A percentile compares a stretch with the other conserved stretches of the same genome.
Evolutionary conservation across 1,140 invertebrate species (phyloP).

Genomic region (Camponotus floridanus): DNA sequence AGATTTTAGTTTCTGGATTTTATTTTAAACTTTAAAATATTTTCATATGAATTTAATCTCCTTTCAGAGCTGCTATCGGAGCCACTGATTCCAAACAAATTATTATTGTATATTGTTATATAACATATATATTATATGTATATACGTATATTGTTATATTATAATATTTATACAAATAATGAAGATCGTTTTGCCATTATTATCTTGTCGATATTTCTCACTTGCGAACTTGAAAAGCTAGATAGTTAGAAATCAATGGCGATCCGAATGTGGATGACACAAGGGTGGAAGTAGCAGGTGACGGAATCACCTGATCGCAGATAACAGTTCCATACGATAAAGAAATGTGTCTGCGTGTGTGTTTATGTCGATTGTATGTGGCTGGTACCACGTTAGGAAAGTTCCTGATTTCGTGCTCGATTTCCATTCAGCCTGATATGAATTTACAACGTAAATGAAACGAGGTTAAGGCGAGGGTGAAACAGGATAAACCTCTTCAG

Average conservation of each 20-base stretch:
- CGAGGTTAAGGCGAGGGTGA: slow-evolving; percentile 71
- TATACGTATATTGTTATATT: too few species aligned
- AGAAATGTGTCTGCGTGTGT: neutral
- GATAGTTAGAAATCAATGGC: neutral
- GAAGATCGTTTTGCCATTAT: neutral
- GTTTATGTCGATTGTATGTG: slow-evolving; percentile 13
- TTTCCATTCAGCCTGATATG: slow-evolving; percentile 71
- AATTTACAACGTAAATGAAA: slow-evolving; percentile 78
- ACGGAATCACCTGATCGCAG: slow-evolving; percentile 51
- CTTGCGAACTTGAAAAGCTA: neutral
- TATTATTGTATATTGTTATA: too few species aligned
- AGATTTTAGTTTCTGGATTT: neutral
- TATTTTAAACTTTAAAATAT: neutral
- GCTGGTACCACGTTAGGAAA: slow-evolving; percentile 62
- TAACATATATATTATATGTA: too few species aligned
- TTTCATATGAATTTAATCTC: too few species aligned
- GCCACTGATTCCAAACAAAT: neutral
- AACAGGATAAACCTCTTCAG: slow-evolving; percentile 47
- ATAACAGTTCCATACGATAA: slow-evolving; percentile 33
- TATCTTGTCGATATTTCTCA: neutral
- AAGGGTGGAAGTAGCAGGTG: slow-evolving; percentile 18
- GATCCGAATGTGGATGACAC: slow-evolving; percentile 11
- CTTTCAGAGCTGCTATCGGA: neutral
- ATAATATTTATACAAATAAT: neutral
- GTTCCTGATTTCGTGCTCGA: slow-evolving; percentile 60